A percentile compares a stretch with the other conserved stretches of the same genome.
These are phyloP conservation scores for Brachionus koreanus DNA, from an alignment of 1,140 invertebrate genomes.

Conservation along the genomic window DNA sequence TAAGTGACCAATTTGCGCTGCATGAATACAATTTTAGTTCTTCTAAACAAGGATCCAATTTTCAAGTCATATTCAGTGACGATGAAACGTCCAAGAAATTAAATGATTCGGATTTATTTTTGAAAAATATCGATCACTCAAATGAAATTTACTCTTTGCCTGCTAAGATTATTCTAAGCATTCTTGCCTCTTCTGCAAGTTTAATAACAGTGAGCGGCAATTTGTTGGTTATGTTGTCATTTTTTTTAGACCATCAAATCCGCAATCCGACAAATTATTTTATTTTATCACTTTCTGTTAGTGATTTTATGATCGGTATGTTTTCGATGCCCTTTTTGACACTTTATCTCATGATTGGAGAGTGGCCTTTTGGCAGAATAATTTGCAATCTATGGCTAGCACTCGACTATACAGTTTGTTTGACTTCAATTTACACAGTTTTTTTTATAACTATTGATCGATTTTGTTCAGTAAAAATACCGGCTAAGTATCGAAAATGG, in stretches of 20 bases:
- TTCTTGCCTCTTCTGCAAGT: slow-evolving; percentile 60
- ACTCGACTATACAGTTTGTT: slow-evolving; percentile 95
- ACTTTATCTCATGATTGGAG: slow-evolving; percentile 81
- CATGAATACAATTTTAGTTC: not conserved
- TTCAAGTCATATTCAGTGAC: slow-evolving; percentile 36
- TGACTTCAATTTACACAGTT: slow-evolving; percentile 98
- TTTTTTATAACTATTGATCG: slow-evolving; percentile 96
- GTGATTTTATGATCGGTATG: slow-evolving; percentile 91
- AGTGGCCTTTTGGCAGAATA: slow-evolving; percentile 92
- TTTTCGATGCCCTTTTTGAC: slow-evolving; percentile 87
- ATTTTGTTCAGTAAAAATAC: slow-evolving; percentile 98
- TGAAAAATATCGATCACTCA: not conserved
- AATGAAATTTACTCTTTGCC: slow-evolving; percentile 29
- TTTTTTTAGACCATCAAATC: slow-evolving; percentile 92
- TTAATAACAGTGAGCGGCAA: slow-evolving; percentile 89
- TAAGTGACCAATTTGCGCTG: not conserved
- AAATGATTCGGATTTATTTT: not conserved
- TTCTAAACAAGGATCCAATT: not conserved
- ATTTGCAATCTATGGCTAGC: slow-evolving; percentile 97
- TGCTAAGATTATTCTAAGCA: slow-evolving; percentile 15
- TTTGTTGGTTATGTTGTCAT: slow-evolving; percentile 88
- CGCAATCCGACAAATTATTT: slow-evolving; percentile 99
- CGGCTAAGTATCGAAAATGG: slow-evolving; percentile 93
- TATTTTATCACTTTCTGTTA: slow-evolving; percentile 93
- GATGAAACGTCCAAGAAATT: not conserved